Base-by-base conservation (phyloP, 1,140 invertebrate species). In the Sinella curviseta region DNA sequence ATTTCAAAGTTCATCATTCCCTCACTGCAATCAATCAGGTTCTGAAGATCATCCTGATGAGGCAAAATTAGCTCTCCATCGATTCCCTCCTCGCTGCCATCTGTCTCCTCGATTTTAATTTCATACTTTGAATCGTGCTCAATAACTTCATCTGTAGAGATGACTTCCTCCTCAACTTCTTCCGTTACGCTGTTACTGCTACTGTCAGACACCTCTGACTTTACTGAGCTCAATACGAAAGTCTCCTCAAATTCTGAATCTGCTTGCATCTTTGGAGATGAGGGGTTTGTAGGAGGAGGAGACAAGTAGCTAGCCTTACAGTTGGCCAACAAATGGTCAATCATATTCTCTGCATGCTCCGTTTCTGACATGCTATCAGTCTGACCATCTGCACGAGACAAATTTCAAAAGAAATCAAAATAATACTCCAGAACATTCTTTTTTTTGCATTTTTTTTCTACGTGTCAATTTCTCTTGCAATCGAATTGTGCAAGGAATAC, bases 251-350 rank as follows among this genome's bases (percentile, higher is more conserved):
- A 30, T 60, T 82, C 81, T 35, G 39, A 48, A 24, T 81, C 80
- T 4, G 24, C 16, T 1, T 48, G 60, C 24, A 77, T 80, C 28
- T 60, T 80, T 34, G 82, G 82, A 16, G 82, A 83, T 2, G 82
- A 75, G 14, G 82, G 82, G 76, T 83, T 83, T 39, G 82, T 83
- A 20, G 82, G 82, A 24, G 82, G 82, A 31, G 82, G 82, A 24
- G 80, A 70, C 65, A 70, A 70, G n/a, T 70, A 70, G 65, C 65
- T 70, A 16, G 65, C 65, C n/a, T 70, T 70, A 24, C 65, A 70
- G 65, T 30, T 70, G 12, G 65, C 65, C 65, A 70, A 70, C 31
- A 70, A 70, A 24, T 70, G 65, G 65, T 70, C 65, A 70, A 70
- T 70, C 65, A 70, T 70, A 33, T 8, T 70, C 31, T 70, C 65